Percentiles rank a stretch among this genome's conserved stretches.
phyloP scores from a whole-genome alignment of 1,140 invertebrate genomes.

The Hesperophylax magnus region DNA sequence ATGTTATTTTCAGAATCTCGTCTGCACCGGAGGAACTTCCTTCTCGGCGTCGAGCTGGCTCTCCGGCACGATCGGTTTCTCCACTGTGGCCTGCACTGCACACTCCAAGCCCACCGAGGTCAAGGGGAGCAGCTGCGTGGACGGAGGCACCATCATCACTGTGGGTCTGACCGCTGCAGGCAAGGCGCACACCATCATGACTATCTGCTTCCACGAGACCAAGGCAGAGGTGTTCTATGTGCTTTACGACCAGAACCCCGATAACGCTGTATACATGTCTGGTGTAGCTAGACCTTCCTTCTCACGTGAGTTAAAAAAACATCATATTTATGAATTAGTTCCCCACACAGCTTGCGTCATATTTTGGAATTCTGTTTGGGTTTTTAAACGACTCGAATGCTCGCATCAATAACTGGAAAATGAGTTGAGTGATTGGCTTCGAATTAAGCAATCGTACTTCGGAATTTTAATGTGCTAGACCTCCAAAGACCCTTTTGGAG shows the following conservation, averaged over 20 bases:
- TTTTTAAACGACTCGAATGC: too few relatives aligned
- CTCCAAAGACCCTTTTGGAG: too few relatives aligned
- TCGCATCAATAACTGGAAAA: too few relatives aligned
- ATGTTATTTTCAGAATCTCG: background rate
- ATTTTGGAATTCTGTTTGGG: too few relatives aligned
- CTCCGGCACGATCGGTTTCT: background rate
- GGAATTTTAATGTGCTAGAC: too few relatives aligned
- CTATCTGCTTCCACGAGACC: slow-evolving; percentile 7
- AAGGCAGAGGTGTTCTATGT: slow-evolving; percentile 16
- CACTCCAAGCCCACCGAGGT: background rate
- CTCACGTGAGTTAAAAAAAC: background rate
- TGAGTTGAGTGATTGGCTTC: too few relatives aligned
- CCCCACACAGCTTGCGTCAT: too few relatives aligned
- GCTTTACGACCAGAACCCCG: slow-evolving; percentile 8
- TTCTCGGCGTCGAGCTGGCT: background rate
- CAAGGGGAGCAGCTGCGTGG: background rate
- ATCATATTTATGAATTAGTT: too few relatives aligned
- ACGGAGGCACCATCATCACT: slow-evolving; percentile 5
- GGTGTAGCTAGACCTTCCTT: slow-evolving; percentile 10
- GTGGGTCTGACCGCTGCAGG: background rate
- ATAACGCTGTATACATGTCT: background rate
- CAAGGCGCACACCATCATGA: background rate
- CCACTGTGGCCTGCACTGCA: background rate
- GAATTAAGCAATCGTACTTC: too few relatives aligned
- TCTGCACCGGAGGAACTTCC: background rate